phyloP scores from a whole-genome alignment of 2,113 vertebrate species.

The Tympanuchus pallidicinctus region DNA sequence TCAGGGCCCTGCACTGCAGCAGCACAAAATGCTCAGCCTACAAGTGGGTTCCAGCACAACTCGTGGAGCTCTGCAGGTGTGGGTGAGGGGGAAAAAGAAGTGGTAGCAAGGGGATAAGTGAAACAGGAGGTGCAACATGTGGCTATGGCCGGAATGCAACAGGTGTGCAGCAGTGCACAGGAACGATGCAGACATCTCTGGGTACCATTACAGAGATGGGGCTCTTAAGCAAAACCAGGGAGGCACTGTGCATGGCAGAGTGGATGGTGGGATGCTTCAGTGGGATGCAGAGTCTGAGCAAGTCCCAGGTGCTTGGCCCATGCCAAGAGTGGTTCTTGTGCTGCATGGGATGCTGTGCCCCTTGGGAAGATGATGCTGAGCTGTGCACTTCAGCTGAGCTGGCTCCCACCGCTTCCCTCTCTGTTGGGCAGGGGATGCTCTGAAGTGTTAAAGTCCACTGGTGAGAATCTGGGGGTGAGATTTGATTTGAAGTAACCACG shows the following conservation, averaged over 20 bases:
- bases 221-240: not conserved
- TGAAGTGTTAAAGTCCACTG: not conserved
- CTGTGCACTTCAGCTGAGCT: too few relatives aligned
- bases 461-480: not conserved
- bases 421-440: rapidly evolving
- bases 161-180: not conserved
- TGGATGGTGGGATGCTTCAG: not conserved
- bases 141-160: not conserved
- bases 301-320: too few relatives aligned
- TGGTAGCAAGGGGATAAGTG: not conserved
- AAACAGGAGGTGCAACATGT: not conserved
- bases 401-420: not conserved
- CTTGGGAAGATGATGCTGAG: too few relatives aligned
- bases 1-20: rapidly evolving
- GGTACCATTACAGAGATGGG: not conserved
- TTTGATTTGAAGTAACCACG: slow-evolving; percentile 12
- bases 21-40: not conserved
- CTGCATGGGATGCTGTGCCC: too few relatives aligned
- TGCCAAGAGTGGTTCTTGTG: not conserved
- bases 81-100: too few relatives aligned
- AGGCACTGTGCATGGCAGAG: not conserved
- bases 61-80: not conserved
- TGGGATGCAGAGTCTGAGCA: not conserved
- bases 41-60: rapidly evolving
- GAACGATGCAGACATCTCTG: not conserved